Conservation (phyloP, 2,113 vertebrate species). For the Archocentrus centrarchus region DNA sequence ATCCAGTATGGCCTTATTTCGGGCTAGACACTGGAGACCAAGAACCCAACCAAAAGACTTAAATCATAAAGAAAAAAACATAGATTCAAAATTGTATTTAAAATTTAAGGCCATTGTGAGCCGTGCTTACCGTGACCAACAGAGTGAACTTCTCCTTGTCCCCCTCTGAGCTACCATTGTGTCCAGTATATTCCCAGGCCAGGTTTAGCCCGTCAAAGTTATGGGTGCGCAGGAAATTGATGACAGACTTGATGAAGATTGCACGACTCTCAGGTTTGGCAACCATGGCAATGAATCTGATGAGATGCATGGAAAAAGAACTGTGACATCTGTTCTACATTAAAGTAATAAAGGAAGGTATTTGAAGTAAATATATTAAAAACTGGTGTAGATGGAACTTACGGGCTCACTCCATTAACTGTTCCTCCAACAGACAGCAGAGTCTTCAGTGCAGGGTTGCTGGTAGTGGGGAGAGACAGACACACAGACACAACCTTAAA, state of each 20-base stretch:
- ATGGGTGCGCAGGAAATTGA: conserved; percentile 82
- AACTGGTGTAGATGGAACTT: conserved; percentile 39
- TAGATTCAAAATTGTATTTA: background rate
- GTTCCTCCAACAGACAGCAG: conserved; percentile 86
- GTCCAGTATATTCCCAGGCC: conserved; percentile 88
- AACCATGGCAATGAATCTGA: conserved; percentile 84
- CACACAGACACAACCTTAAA: background rate
- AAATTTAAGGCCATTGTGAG: background rate
- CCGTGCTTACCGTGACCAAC: conserved; percentile 49
- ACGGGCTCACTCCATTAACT: conserved; percentile 82
- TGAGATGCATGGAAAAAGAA: background rate
- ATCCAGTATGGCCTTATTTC: background rate
- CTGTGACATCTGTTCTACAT: background rate
- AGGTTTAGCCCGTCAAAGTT: conserved; percentile 88
- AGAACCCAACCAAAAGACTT: background rate
- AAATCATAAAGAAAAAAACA: background rate
- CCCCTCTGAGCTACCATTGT: conserved; percentile 79
- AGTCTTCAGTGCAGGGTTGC: conserved; percentile 85
- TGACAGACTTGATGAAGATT: conserved; percentile 83
- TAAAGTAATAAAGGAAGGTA: background rate
- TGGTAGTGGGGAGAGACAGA: conserved; percentile 49
- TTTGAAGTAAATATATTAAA: background rate
- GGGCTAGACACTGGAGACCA: too few species aligned
- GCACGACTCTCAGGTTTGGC: conserved; percentile 74
- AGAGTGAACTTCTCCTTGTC: conserved; percentile 85